phyloP scores from a whole-genome alignment of 2,113 vertebrate genomes.

The Pterocles orientalis region DNA sequence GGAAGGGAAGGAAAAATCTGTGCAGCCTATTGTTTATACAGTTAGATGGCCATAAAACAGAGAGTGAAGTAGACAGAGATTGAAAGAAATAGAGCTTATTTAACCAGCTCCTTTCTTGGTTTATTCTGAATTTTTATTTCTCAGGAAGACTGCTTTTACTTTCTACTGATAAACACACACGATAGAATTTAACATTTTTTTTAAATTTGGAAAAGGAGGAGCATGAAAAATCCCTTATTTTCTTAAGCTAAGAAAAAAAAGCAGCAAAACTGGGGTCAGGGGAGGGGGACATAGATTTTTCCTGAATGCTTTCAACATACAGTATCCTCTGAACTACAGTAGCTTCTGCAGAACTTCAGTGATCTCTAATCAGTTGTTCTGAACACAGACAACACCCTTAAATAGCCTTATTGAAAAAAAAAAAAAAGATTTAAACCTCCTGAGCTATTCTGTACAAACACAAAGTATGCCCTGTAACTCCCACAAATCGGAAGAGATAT shows the following conservation, averaged over 20 bases:
- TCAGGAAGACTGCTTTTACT: background rate
- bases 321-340: background rate
- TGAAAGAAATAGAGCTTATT: background rate
- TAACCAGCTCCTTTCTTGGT: background rate
- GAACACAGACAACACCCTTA: background rate
- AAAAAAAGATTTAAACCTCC: background rate
- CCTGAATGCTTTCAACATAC: background rate
- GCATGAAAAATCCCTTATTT: background rate
- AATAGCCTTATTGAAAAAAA: background rate
- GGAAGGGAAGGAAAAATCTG: background rate
- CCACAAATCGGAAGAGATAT: conserved; percentile 14
- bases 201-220: background rate
- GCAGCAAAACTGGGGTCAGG: fast-evolving
- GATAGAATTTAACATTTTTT: background rate
- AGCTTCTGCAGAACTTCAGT: conserved; percentile 29
- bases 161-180: background rate
- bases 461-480: background rate
- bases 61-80: background rate
- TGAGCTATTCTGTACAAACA: background rate
- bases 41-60: background rate
- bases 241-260: background rate
- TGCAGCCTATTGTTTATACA: background rate
- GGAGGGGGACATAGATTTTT: background rate
- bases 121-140: background rate
- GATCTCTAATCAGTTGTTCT: background rate